Evolutionary conservation across 1,140 invertebrate species (phyloP).

Genomic region (Glomeris maerens): DNA sequence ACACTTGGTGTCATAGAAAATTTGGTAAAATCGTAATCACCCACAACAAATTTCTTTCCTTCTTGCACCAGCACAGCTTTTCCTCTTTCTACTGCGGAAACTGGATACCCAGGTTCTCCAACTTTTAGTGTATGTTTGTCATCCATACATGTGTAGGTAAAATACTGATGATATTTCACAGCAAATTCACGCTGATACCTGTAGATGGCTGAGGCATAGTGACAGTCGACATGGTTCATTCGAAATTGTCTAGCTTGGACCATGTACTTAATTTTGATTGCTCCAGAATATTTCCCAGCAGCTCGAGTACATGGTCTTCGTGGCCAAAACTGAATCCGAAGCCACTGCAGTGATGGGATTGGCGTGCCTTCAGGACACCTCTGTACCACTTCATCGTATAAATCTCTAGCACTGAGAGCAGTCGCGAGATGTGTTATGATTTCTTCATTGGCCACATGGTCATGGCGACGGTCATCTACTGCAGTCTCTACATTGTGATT

Average conservation of each 20-base stretch:
- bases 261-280: constrained; percentile 16
- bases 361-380: too few species aligned
- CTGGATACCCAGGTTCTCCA: constrained; percentile 16
- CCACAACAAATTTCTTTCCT: constrained; percentile 11
- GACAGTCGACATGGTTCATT: constrained; percentile 15
- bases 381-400: too few species aligned
- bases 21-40: constrained; percentile 18
- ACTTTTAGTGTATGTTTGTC: constrained; percentile 19
- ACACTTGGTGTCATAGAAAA: constrained; percentile 16
- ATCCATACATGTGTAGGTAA: constrained; percentile 15
- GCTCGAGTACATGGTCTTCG: constrained; percentile 7
- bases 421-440: too few species aligned
- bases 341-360: background rate
- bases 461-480: too few species aligned
- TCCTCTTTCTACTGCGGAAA: constrained; percentile 18
- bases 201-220: constrained; percentile 17
- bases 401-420: too few species aligned
- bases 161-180: constrained; percentile 13
- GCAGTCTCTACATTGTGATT: too few species aligned
- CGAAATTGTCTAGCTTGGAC: constrained; percentile 16
- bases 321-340: background rate
- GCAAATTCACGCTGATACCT: constrained; percentile 16
- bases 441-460: too few species aligned
- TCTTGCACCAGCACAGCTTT: constrained; percentile 14
- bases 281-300: constrained; percentile 13